A percentile compares a stretch with the other conserved stretches of the same genome.
These are phyloP conservation scores for Bruchidius siliquastri DNA, from an alignment of 2,888 invertebrate genomes.

Conservation along the genomic window DNA sequence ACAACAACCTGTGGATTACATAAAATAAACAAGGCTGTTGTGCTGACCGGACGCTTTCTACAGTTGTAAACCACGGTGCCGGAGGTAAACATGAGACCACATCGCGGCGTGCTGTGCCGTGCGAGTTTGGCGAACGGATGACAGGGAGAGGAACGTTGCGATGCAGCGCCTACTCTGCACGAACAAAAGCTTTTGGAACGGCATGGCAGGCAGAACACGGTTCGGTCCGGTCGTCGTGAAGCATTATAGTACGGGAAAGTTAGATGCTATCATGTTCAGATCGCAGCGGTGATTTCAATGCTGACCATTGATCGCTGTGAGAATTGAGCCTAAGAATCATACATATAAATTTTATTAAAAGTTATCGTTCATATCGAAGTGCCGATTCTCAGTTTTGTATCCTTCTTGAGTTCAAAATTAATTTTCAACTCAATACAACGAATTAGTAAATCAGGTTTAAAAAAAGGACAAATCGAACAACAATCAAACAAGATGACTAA, in stretches of 20 bases:
- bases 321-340: no score
- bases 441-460: no score
- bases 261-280: not conserved
- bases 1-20: not conserved
- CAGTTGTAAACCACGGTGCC: not conserved
- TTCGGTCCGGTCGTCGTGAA: not conserved
- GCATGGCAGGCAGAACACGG: not conserved
- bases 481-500: no score
- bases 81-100: not conserved
- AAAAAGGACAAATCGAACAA: no score
- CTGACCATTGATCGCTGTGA: no score
- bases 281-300: not conserved
- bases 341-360: no score
- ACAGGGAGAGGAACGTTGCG: not conserved
- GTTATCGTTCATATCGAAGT: no score
- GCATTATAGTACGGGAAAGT: not conserved
- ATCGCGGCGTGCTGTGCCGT: not conserved
- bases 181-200: not conserved
- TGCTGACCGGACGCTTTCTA: not conserved
- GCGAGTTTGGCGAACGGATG: not conserved
- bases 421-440: no score
- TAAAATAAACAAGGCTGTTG: not conserved
- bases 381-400: no score
- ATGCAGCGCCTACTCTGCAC: not conserved
- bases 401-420: no score